phyloP scores from a whole-genome alignment of 2,113 vertebrate genomes.

The Triplophysa tibetana region DNA sequence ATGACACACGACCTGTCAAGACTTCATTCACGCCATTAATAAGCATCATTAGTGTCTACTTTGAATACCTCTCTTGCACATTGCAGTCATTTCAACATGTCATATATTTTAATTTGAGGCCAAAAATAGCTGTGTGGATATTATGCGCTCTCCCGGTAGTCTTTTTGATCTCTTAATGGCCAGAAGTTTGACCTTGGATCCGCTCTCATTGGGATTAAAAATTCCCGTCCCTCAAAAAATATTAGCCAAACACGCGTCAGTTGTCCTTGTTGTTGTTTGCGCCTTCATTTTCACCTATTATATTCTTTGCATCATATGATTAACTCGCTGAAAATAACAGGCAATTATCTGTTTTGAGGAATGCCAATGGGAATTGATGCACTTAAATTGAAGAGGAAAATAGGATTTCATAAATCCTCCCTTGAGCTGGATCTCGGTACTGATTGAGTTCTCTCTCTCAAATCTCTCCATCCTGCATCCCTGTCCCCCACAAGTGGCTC shows the following conservation, averaged over 20 bases:
- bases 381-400: constrained; percentile 30
- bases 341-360: constrained; percentile 28
- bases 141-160: constrained; percentile 81
- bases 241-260: neutral
- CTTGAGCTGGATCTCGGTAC: constrained; percentile 32
- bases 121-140: constrained; percentile 85
- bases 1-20: constrained; percentile 87
- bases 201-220: constrained; percentile 73
- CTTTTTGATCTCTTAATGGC: constrained; percentile 83
- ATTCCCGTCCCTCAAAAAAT: constrained; percentile 58
- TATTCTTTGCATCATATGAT: constrained; percentile 18
- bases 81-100: constrained; percentile 86
- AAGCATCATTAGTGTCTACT: constrained; percentile 86
- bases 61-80: constrained; percentile 85
- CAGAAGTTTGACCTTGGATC: constrained; percentile 78
- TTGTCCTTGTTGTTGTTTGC: constrained; percentile 46
- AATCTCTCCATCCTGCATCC: constrained; percentile 12
- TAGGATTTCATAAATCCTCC: constrained; percentile 36
- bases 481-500: constrained; percentile 26
- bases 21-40: constrained; percentile 87
- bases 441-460: constrained; percentile 4
- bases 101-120: constrained; percentile 88
- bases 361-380: constrained; percentile 22
- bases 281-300: neutral
- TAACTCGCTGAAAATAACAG: constrained; percentile 16